A percentile compares a stretch with the other conserved stretches of the same genome.
These are phyloP conservation scores for Muraenolepis orangiensis DNA, from an alignment of 2,797 vertebrate genomes.

Conservation along the genomic window DNA sequence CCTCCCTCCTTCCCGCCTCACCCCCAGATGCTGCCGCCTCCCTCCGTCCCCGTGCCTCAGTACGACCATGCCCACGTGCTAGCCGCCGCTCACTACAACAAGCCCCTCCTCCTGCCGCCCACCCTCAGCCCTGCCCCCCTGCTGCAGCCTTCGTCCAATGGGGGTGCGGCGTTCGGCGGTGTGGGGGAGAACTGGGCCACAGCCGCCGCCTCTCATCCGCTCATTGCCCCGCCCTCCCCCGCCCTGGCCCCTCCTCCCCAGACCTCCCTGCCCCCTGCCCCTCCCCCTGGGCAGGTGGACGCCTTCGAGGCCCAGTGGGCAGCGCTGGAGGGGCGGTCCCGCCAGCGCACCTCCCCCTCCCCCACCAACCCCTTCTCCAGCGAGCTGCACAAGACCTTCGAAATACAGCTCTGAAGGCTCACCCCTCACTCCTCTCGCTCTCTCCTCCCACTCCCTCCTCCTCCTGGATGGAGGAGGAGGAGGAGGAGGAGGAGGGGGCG, in stretches of 20 bases:
- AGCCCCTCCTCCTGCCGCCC: slow-evolving; percentile 13
- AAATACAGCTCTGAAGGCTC: slow-evolving; percentile 89
- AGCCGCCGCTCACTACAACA: background rate
- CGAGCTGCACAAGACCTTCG: slow-evolving; percentile 97
- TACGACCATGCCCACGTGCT: background rate
- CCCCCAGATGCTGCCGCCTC: slow-evolving; percentile 50
- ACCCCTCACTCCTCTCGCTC: slow-evolving; percentile 31
- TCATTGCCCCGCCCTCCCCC: slow-evolving; percentile 41
- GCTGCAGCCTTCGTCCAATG: slow-evolving; percentile 59
- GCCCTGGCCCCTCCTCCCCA: slow-evolving; percentile 43
- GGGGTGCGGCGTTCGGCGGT: slow-evolving; percentile 50
- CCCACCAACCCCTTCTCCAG: slow-evolving; percentile 98
- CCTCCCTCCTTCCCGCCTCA: slow-evolving; percentile 60
- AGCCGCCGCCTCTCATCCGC: slow-evolving; percentile 34
- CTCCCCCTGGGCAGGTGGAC: slow-evolving; percentile 72
- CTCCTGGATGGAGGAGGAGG: background rate
- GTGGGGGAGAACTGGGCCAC: slow-evolving; percentile 76
- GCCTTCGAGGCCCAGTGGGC: slow-evolving; percentile 98
- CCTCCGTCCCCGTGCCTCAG: slow-evolving; percentile 8
- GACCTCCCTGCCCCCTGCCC: slow-evolving; percentile 37
- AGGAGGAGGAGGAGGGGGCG: no score
- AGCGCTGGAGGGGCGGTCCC: slow-evolving; percentile 87
- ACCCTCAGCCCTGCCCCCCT: slow-evolving; percentile 20
- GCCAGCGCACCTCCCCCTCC: slow-evolving; percentile 89
- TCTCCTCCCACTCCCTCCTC: background rate